A percentile compares a stretch with the other conserved stretches of the same genome.
phyloP scores from a whole-genome alignment of 2,888 invertebrate species.

The Meganola albula region DNA sequence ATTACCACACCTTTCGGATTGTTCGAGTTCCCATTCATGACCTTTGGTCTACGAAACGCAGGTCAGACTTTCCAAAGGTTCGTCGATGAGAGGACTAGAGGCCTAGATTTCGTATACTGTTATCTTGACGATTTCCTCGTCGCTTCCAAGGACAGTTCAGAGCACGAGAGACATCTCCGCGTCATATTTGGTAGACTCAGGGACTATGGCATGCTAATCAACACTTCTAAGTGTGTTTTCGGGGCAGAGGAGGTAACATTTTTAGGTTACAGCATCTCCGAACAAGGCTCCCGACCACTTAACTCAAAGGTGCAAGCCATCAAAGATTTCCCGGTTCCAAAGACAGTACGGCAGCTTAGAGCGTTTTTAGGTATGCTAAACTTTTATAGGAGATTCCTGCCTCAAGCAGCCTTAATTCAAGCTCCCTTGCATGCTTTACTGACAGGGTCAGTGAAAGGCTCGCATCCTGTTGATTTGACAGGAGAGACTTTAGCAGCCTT shows the following conservation, averaged over 20 bases:
- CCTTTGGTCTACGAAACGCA: no score
- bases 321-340: background rate
- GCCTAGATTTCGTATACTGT: no score
- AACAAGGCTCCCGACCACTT: background rate
- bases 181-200: background rate
- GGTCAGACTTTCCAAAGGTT: no score
- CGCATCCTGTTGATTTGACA: background rate
- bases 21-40: no score
- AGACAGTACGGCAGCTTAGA: background rate
- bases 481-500: background rate
- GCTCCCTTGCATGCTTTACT: no score
- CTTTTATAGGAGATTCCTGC: background rate
- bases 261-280: background rate
- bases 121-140: background rate
- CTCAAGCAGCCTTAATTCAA: slow-evolving; percentile 2
- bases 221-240: background rate
- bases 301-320: background rate
- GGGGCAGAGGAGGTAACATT: slow-evolving; percentile 1
- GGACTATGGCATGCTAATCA: slow-evolving; percentile 1
- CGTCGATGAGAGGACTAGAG: no score
- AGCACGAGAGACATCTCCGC: background rate
- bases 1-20: no score
- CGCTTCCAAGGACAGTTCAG: background rate
- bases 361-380: background rate
- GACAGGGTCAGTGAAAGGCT: no score